Evolutionary conservation across 1,140 invertebrate species (phyloP), one percentile per base, ranked within the genome.

Genomic region (Magallana angulata): DNA sequence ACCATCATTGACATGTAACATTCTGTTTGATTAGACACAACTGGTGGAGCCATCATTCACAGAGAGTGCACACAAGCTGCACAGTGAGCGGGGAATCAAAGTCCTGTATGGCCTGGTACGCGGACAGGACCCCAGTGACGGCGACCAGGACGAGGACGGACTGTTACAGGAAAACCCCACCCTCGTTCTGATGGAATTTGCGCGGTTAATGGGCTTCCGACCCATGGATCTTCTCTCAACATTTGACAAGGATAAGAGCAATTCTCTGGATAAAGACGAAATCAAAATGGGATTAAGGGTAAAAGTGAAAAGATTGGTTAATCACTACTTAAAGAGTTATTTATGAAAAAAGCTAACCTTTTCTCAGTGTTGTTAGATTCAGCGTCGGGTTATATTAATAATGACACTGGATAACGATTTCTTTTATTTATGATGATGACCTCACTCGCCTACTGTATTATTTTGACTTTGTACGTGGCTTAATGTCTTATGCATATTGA

Each of bases 221-320:
- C 83, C 92, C 1, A 88, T 92, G 14, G 92, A 93, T 86, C 89
- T 93, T 3, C 92, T 93, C 80, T 60, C 89, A 24, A 89, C 90
- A 18, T 90, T 93, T 84, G 92, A 92, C 88, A 91, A 91, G 81
- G 91, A 93, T 80, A 89, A 89, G 0, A 92, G 91, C 89, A 92
- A 90, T 18, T 89, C 90, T 14, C 87, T 93, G 2, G 92, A 90
- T 58, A 87, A 80, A n/a, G 85, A 87, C 2, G 93, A 93, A 59
- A 93, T 93, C 56, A 90, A 89, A 71, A 81, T 76, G n/a, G 92
- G 92, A 0, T 68, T 93, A 16, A 87, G 89, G 91, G 93, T 93
- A 87, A 57, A 82, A 14, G 57, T 14, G 48, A 24, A 58, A 48
- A 48, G 36, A 5, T 24, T 24, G 1, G 24, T 24, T 24, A 24